Evolutionary conservation across 2,113 vertebrate species (phyloP).

Genomic region (Parus major): DNA sequence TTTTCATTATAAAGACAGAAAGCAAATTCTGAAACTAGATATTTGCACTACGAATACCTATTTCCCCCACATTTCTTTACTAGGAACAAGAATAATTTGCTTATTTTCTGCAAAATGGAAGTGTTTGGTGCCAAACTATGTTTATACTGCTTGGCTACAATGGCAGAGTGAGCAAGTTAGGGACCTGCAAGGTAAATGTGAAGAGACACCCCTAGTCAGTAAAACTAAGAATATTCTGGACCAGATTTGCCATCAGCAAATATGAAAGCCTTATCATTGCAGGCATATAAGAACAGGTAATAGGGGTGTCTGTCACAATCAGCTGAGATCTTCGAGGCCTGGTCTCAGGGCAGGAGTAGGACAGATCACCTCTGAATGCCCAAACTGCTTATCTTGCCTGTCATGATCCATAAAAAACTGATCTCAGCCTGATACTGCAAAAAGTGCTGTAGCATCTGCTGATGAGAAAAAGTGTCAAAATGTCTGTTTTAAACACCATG

Average conservation of each 20-base stretch:
- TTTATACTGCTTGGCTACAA: not conserved
- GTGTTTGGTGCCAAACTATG: not conserved
- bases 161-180: not conserved
- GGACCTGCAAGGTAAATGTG: not conserved
- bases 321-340: not conserved
- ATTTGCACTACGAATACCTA: not conserved
- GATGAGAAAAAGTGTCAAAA: not conserved
- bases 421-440: not conserved
- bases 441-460: not conserved
- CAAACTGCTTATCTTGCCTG: not conserved
- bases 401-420: not conserved
- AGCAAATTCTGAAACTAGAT: not conserved
- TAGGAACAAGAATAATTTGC: not conserved
- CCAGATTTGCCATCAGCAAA: not conserved
- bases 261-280: not conserved
- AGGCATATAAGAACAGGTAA: not conserved
- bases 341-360: not conserved
- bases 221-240: not conserved
- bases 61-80: not conserved
- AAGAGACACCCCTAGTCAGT: not conserved
- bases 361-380: not conserved
- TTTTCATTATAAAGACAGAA: not conserved
- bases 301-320: not conserved
- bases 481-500: not conserved
- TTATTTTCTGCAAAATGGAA: not conserved